Conservation (phyloP, 2,888 invertebrate genomes). For the Acrobasis repandana region DNA sequence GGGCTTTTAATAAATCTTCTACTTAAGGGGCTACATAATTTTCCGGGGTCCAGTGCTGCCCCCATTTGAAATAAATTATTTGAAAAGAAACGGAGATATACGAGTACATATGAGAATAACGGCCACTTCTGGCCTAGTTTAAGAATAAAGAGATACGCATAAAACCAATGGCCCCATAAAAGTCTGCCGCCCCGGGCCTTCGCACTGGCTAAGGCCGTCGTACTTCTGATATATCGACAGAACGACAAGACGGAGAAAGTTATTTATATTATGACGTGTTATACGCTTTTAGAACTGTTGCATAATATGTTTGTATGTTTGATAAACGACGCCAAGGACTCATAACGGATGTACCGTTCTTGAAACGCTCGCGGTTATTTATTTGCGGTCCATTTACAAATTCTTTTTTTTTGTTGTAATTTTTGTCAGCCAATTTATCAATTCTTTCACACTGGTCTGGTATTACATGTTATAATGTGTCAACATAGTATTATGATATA, state of each 20-base stretch:
- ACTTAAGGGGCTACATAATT: too few species aligned
- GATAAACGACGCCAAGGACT: slow-evolving; percentile 7
- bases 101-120: too few species aligned
- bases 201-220: background rate
- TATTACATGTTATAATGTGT: too few species aligned
- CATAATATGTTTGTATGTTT: slow-evolving; percentile 19
- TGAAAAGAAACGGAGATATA: too few species aligned
- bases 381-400: background rate
- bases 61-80: too few species aligned
- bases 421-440: background rate
- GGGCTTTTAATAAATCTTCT: too few species aligned
- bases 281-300: slow-evolving; percentile 14
- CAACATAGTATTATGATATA: too few species aligned
- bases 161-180: background rate
- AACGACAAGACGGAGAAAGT: slow-evolving; percentile 38
- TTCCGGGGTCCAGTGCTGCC: too few species aligned
- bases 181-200: too few species aligned
- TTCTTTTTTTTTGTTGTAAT: background rate
- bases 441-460: background rate
- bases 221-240: slow-evolving; percentile 26
- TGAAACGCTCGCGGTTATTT: slow-evolving; percentile 10
- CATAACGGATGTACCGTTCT: slow-evolving; percentile 14
- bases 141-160: too few species aligned
- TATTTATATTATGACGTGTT: slow-evolving; percentile 47
- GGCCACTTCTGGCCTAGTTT: too few species aligned